These are phyloP conservation scores for Arctopsyche grandis DNA, from an alignment of 1,140 invertebrate genomes.

Conservation along the genomic window DNA sequence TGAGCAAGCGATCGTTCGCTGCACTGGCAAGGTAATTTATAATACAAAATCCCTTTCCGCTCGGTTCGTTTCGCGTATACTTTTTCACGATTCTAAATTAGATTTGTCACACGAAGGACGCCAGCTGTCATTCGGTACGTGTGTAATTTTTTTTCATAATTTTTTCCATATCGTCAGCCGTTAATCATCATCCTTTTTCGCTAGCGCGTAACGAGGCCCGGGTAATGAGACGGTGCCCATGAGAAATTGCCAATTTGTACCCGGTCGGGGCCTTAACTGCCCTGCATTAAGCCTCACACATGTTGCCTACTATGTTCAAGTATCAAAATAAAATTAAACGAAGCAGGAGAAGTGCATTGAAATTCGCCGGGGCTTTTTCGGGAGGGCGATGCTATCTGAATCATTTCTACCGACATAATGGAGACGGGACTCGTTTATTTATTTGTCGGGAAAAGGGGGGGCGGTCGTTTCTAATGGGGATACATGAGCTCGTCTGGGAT, in stretches of 20 bases:
- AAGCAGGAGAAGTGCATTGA: too few relatives aligned
- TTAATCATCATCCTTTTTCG: too few relatives aligned
- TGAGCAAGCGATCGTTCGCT: too few relatives aligned
- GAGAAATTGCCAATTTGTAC: neutral
- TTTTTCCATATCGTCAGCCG: neutral
- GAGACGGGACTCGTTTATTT: neutral
- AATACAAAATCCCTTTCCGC: too few relatives aligned
- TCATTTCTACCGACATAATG: neutral
- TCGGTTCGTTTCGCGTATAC: neutral
- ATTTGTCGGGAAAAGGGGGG: neutral
- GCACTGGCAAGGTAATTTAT: too few relatives aligned
- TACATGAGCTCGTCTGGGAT: too few relatives aligned
- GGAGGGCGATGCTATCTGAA: too few relatives aligned
- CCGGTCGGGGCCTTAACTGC: neutral
- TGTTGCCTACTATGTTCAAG: too few relatives aligned
- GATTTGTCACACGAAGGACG: neutral
- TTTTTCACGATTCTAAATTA: neutral
- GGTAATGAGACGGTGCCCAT: neutral
- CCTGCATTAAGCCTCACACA: neutral
- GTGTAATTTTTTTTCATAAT: neutral
- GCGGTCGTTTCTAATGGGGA: too few relatives aligned
- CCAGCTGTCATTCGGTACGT: neutral
- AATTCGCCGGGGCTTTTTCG: too few relatives aligned
- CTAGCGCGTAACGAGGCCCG: neutral
- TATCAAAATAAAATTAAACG: too few relatives aligned